Conservation (phyloP, 2,888 invertebrate genomes). For the Cheilosia variabilis region DNA sequence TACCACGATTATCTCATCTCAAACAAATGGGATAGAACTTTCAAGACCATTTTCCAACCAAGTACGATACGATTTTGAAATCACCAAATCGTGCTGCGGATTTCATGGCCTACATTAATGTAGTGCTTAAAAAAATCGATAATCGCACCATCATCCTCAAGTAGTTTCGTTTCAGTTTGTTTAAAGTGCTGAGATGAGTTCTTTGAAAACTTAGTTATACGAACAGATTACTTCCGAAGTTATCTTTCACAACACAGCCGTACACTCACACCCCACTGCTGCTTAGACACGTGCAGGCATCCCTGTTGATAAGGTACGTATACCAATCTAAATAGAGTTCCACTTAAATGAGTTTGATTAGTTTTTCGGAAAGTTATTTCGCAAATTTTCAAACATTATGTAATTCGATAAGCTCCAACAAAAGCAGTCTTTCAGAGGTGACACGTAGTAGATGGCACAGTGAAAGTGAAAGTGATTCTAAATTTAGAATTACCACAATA, state of each 20-base stretch:
- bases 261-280: neutral
- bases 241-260: neutral
- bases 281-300: slow-evolving; percentile 2
- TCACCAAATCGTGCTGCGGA: slow-evolving; percentile 28
- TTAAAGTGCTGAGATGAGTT: slow-evolving; percentile 21
- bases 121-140: slow-evolving; percentile 48
- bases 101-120: slow-evolving; percentile 48
- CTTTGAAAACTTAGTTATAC: slow-evolving; percentile 30
- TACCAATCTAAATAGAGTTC: neutral
- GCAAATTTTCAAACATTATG: neutral
- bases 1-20: neutral
- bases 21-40: slow-evolving; percentile 12
- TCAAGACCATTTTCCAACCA: slow-evolving; percentile 4
- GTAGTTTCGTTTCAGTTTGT: slow-evolving; percentile 8
- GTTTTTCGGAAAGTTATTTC: slow-evolving; percentile 25
- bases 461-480: slow-evolving; percentile 27
- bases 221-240: slow-evolving; percentile 23
- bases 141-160: slow-evolving; percentile 27
- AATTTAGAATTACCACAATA: slow-evolving; percentile 27
- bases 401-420: slow-evolving; percentile 4
- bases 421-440: neutral
- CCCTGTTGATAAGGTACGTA: neutral
- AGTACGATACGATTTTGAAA: slow-evolving; percentile 22
- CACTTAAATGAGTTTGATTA: slow-evolving; percentile 35
- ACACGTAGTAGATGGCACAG: neutral